phyloP scores from a whole-genome alignment of 2,113 vertebrate genomes.

The Myotis yumanensis region DNA sequence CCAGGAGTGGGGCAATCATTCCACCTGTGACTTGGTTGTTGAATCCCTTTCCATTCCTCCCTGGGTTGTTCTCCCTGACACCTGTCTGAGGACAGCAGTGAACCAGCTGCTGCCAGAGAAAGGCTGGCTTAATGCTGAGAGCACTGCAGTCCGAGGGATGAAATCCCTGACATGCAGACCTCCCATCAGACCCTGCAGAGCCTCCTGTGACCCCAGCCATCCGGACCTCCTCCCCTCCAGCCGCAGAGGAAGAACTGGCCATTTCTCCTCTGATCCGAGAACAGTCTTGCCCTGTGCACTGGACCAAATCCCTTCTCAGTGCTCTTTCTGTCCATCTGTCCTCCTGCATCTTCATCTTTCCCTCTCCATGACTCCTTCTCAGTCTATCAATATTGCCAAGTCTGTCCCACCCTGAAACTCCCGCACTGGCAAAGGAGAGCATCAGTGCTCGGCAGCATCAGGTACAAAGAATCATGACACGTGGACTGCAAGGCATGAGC shows the following conservation, averaged over 20 bases:
- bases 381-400: neutral
- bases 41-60: neutral
- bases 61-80: neutral
- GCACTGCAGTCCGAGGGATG: neutral
- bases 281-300: neutral
- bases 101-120: neutral
- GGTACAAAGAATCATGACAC: neutral
- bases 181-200: neutral
- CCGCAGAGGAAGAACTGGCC: neutral
- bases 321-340: neutral
- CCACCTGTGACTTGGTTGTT: too few relatives aligned
- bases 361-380: neutral
- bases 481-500: neutral
- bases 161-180: neutral
- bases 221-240: neutral
- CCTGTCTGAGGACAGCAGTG: neutral
- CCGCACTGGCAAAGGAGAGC: neutral
- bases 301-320: neutral
- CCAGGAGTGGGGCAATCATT: neutral
- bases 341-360: neutral
- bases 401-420: neutral
- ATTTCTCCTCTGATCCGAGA: neutral
- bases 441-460: neutral
- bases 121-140: neutral
- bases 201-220: neutral